These are phyloP conservation scores for Crotalus viridis DNA, from an alignment of 2,113 vertebrate species.

Conservation along the genomic window DNA sequence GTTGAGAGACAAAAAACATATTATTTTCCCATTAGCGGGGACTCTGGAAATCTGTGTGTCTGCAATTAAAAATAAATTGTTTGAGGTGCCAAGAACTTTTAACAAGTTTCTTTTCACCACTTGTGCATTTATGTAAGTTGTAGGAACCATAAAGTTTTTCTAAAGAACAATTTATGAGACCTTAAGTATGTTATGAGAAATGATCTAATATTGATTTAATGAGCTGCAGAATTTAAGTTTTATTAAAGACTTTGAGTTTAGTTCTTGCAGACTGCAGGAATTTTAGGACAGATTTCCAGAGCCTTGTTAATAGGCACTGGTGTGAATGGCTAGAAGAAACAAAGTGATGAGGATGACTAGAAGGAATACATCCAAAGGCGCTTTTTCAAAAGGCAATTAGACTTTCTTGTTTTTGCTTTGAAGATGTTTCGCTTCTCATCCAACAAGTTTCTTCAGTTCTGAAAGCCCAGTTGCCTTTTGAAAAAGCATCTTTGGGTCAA, in stretches of 20 bases:
- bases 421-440: background rate
- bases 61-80: background rate
- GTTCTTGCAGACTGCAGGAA: background rate
- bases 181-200: background rate
- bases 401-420: background rate
- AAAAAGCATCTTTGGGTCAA: background rate
- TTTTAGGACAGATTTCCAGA: conserved; percentile 18
- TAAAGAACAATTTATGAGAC: background rate
- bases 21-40: conserved; percentile 25
- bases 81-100: background rate
- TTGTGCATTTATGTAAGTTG: background rate
- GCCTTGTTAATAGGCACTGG: conserved; percentile 37
- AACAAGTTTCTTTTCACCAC: background rate
- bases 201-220: background rate
- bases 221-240: background rate
- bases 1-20: conserved; percentile 49
- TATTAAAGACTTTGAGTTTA: background rate
- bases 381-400: background rate
- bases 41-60: conserved; percentile 13
- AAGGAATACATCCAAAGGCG: background rate
- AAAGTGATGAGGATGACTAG: background rate
- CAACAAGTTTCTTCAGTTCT: background rate
- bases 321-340: background rate
- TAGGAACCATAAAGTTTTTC: background rate
- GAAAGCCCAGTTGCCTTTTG: background rate